Evolutionary conservation across 2,113 vertebrate species (phyloP).

Genomic region (Delphinus delphis): DNA sequence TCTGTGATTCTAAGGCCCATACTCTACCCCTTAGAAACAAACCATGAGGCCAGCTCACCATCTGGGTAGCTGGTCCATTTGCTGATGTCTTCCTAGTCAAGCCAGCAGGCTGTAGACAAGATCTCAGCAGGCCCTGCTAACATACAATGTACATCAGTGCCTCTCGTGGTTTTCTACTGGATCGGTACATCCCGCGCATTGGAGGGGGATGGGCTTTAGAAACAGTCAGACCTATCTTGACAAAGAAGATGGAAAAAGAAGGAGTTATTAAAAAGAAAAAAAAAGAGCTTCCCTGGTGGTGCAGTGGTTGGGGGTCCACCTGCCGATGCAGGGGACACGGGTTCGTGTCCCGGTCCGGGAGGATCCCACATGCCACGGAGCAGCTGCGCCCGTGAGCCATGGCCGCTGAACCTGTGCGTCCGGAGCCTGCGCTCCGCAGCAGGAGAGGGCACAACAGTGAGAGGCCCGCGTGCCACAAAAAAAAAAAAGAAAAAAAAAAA

Average conservation of each 20-base stretch:
- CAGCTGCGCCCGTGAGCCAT: too few relatives aligned
- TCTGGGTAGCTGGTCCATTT: background rate
- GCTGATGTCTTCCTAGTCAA: too few relatives aligned
- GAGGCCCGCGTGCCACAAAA: too few relatives aligned
- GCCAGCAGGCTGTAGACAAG: background rate
- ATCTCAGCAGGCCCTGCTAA: background rate
- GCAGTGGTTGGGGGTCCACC: too few relatives aligned
- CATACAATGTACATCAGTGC: accelerated
- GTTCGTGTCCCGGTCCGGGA: too few relatives aligned
- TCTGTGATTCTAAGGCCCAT: background rate
- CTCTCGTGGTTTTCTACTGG: accelerated
- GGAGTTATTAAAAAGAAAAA: background rate
- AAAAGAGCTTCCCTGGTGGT: too few relatives aligned
- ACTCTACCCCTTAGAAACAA: background rate
- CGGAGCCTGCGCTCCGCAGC: too few relatives aligned
- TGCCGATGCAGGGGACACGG: too few relatives aligned
- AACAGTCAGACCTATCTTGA: accelerated
- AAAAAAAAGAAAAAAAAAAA: accelerated
- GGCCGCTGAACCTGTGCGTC: too few relatives aligned
- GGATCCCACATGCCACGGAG: too few relatives aligned
- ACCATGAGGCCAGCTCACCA: too few relatives aligned
- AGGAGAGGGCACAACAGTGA: too few relatives aligned
- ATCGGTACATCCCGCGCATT: accelerated
- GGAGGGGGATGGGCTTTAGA: background rate
- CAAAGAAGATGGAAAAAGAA: background rate